Conservation (phyloP, 2,888 invertebrate genomes). For the Habroteleia sp. region DNA sequence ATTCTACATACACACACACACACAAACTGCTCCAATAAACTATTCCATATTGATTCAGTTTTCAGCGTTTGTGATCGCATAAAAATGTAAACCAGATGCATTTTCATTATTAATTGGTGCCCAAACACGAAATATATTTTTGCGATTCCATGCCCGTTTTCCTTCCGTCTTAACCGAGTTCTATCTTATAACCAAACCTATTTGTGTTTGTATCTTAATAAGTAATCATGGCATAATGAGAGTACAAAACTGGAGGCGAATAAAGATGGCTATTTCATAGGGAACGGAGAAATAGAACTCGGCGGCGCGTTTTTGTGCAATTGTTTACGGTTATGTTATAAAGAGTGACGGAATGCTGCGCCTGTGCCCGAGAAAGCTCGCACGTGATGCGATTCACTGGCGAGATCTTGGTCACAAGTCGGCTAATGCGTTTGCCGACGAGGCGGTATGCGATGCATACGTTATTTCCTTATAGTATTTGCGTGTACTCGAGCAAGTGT, state of each 20-base stretch:
- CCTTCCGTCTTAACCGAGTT: no score
- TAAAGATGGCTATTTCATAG: not conserved
- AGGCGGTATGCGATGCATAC: constrained; percentile 62
- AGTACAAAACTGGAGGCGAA: not conserved
- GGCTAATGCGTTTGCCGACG: constrained; percentile 65
- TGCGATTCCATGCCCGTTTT: no score
- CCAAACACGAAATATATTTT: no score
- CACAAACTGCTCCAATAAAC: no score
- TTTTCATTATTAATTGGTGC: no score
- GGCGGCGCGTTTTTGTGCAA: constrained; percentile 36
- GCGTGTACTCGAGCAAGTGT: constrained; percentile 26
- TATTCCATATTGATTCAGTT: no score
- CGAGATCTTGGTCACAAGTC: constrained; percentile 63
- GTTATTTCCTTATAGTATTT: constrained; percentile 57
- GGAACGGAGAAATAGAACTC: constrained; percentile 1
- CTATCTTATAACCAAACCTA: no score
- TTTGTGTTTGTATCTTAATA: not conserved
- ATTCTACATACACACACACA: no score
- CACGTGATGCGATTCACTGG: constrained; percentile 62
- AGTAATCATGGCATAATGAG: not conserved
- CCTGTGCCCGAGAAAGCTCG: constrained; percentile 6
- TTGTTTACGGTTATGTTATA: constrained; percentile 52
- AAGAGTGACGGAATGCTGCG: constrained; percentile 19
- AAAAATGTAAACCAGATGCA: no score
- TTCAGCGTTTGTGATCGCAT: no score